Evolutionary conservation across 2,113 vertebrate species (phyloP).

Genomic region (Saccopteryx leptura): DNA sequence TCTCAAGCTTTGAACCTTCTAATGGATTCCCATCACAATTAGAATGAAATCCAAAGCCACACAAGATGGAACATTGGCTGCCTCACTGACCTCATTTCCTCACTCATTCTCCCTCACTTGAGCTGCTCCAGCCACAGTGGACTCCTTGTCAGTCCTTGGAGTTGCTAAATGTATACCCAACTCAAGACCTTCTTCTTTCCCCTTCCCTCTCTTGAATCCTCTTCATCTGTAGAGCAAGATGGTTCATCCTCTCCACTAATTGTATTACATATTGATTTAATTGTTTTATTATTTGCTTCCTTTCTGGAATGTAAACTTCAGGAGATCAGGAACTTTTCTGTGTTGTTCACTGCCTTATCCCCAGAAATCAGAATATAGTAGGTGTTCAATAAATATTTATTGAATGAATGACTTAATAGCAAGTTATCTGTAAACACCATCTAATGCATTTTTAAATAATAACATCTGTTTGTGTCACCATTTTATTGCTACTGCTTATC

Average conservation of each 20-base stretch:
- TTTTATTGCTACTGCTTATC: neutral
- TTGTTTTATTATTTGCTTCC: neutral
- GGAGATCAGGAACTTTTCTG: neutral
- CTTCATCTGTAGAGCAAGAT: neutral
- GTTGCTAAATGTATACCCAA: neutral
- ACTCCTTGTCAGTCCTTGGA: neutral
- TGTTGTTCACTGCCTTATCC: neutral
- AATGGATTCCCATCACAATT: slow-evolving; percentile 66
- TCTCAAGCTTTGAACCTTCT: slow-evolving; percentile 52
- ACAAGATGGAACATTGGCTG: neutral
- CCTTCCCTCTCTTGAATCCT: neutral
- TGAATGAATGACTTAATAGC: neutral
- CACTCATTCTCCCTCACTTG: neutral
- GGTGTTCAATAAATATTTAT: neutral
- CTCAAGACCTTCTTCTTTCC: neutral
- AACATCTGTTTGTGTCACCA: neutral
- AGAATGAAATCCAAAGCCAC: slow-evolving; percentile 67
- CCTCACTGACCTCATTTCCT: neutral
- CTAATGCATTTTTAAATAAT: neutral
- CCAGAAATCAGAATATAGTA: neutral
- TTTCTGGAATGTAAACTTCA: slow-evolving; percentile 47
- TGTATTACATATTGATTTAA: neutral
- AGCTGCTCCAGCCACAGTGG: neutral
- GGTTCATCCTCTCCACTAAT: neutral
- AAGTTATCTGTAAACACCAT: neutral